A percentile compares a stretch with the other conserved stretches of the same genome.
Conservation (phyloP, 2,797 vertebrate genomes). For the Poecilia picta region DNA sequence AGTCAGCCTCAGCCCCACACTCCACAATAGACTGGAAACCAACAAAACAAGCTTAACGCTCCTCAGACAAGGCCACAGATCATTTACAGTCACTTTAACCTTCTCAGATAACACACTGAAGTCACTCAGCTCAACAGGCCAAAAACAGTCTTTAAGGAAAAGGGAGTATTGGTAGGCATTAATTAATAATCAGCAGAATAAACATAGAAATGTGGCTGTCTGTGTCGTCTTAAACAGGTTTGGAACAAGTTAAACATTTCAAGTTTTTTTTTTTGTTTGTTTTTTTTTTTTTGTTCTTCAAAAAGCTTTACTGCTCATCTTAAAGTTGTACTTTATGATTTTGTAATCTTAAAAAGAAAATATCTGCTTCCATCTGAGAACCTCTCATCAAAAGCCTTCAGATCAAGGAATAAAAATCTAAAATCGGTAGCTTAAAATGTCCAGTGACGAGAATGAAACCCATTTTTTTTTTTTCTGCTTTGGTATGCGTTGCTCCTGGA, state of each 20-base stretch:
- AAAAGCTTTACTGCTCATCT: conserved; percentile 47
- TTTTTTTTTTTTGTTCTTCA: conserved; percentile 14
- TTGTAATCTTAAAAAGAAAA: conserved; percentile 39
- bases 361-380: conserved; percentile 47
- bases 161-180: conserved; percentile 30
- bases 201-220: conserved; percentile 18
- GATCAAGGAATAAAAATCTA: conserved; percentile 51
- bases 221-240: conserved; percentile 44
- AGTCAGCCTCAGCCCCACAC: conserved; percentile 66
- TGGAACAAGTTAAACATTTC: conserved; percentile 24
- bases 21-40: conserved; percentile 65
- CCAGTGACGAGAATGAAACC: conserved; percentile 58
- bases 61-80: conserved; percentile 71
- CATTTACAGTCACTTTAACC: conserved; percentile 47
- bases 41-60: conserved; percentile 60
- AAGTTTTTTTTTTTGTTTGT: conserved; percentile 19
- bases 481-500: conserved; percentile 72
- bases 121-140: conserved; percentile 42
- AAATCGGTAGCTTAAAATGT: conserved; percentile 68
- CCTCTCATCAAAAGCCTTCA: conserved; percentile 66
- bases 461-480: conserved; percentile 65
- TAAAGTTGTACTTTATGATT: conserved; percentile 53
- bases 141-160: conserved; percentile 41
- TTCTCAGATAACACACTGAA: conserved; percentile 29
- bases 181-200: conserved; percentile 39